Conservation (phyloP, 2,888 invertebrate species). For the Sphaerophoria rueppellii region DNA sequence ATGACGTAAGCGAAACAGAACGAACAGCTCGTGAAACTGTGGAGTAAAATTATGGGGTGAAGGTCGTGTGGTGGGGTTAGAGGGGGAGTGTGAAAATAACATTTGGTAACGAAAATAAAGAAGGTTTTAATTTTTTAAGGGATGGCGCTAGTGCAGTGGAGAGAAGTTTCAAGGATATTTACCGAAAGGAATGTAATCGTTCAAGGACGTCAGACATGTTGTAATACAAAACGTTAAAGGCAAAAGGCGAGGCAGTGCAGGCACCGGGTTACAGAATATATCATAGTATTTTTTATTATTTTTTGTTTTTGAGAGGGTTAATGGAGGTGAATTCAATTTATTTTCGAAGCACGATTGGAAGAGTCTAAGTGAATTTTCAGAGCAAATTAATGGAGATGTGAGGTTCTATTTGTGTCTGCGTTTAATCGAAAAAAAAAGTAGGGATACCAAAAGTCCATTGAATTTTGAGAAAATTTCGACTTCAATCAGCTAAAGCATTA, state of each 20-base stretch:
- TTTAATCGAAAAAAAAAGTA: not conserved
- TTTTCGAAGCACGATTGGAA: constrained; percentile 41
- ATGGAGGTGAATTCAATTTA: constrained; percentile 60
- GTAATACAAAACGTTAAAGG: constrained; percentile 8
- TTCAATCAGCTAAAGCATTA: no score
- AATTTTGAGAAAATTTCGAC: no score
- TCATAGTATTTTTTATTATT: not conserved
- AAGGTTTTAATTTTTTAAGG: no score
- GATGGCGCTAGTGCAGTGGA: not conserved
- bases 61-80: not conserved
- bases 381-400: constrained; percentile 8
- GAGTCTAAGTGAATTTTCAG: not conserved
- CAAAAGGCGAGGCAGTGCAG: constrained; percentile 4
- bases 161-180: constrained; percentile 64
- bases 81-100: constrained; percentile 23
- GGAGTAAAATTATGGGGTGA: not conserved
- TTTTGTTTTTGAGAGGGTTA: constrained; percentile 41
- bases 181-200: constrained; percentile 56
- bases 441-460: not conserved
- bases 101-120: constrained; percentile 19
- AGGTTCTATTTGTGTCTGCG: not conserved
- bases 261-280: constrained; percentile 21
- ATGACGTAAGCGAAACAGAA: constrained; percentile 41
- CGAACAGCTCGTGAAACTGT: not conserved
- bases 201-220: constrained; percentile 61